Conservation (phyloP, 2,888 invertebrate genomes). For the Kryphioiulus occultus region DNA sequence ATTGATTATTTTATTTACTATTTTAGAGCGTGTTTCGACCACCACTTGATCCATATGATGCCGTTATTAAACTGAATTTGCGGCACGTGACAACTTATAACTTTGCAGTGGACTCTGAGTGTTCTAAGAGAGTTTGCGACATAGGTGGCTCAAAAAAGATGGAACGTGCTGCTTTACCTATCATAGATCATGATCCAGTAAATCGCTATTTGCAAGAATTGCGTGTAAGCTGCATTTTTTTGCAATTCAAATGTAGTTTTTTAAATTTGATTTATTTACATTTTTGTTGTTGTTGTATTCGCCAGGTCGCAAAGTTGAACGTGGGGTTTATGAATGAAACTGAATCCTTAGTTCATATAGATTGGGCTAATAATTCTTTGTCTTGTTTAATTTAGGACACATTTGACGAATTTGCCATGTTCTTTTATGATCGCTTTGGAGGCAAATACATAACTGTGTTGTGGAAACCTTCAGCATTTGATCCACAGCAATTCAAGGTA, state of each 20-base stretch:
- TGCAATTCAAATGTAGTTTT: not conserved
- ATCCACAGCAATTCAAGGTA: conserved; percentile 77
- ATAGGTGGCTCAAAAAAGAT: not conserved
- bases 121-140: not conserved
- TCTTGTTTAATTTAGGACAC: conserved; percentile 58
- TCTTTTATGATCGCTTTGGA: conserved; percentile 90
- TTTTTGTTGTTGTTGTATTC: not conserved
- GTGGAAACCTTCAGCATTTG: conserved; percentile 76
- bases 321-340: too few relatives aligned
- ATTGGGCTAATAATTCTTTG: not conserved
- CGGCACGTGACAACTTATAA: conserved; percentile 64
- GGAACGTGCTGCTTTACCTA: conserved; percentile 68
- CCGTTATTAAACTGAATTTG: conserved; percentile 73
- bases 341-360: not conserved
- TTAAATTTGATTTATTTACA: not conserved
- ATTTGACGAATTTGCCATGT: conserved; percentile 75
- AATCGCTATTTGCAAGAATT: conserved; percentile 75
- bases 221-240: conserved; percentile 69
- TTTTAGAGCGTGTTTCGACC: conserved; percentile 69
- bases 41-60: conserved; percentile 75
- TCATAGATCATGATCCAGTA: conserved; percentile 80
- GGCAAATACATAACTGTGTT: conserved; percentile 83
- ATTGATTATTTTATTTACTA: not conserved
- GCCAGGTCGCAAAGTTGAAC: too few relatives aligned
- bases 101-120: conserved; percentile 63